Evolutionary conservation across 1,140 invertebrate genomes (phyloP), one percentile per base, ranked within the genome.

Genomic region (Drosophila rhopaloa): DNA sequence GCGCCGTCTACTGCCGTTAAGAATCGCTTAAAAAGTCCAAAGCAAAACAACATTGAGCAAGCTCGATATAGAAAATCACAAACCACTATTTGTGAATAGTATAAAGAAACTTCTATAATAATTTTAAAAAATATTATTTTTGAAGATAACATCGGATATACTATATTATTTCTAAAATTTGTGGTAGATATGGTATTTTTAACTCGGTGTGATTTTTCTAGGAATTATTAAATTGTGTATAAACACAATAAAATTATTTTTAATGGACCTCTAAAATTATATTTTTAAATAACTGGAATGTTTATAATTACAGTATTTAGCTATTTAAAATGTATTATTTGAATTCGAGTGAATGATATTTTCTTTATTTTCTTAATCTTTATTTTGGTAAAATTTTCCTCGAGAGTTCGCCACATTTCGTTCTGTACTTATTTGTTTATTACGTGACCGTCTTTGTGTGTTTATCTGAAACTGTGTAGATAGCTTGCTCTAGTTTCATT

Each of bases 401-500:
- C 5, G 41, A 13, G n/a, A 13, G 35, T n/a, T 16, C n/a, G 14
- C 27, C 35, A 24, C 24, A 24, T 24, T 24, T 24, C 24, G 24
- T 24, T 56, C 40, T 27, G 24, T 19, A 24, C 27, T 27, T 56
- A 70, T 70, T 35, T 56, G 19, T 57, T 14, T 47, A 48, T 48
- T 57, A 29, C 51, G 41, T 16, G 50, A 32, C 41, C 29, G 48
- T 35, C 48, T 48, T 50, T 37, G 14, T 67, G 27, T 38, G 37
- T 29, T 10, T 71, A 38, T 71, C 55, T 63, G 38, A 57, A 14
- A 71, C 46, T 41, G 53, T 71, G 46, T 56, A 48, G 68, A 72
- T 72, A 71, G 66, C 68, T 71, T 71, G 67, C 67, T 71, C 51
- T 57, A 71, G 56, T 71, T 71, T 71, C 9, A 60, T 57, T 80